Base-by-base conservation (phyloP, 2,888 invertebrate species). In the Trichopria drosophilae region DNA sequence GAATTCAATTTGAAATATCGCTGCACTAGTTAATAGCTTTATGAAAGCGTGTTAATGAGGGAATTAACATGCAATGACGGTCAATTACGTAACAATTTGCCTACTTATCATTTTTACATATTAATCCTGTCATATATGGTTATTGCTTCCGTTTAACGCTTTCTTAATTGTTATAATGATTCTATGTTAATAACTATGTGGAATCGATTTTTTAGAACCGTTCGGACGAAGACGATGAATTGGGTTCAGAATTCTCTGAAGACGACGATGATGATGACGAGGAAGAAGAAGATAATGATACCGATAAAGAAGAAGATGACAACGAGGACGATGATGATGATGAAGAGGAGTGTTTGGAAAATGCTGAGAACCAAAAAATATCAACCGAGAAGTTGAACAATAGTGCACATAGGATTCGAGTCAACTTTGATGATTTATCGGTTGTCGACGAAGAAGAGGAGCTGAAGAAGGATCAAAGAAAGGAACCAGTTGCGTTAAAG, bases 401-500 rank as follows among this genome's bases (percentile, higher is more conserved):
- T 28, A 57, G 58, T 24, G 49, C 7, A 7, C 68, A 69, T 48
- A 64, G 72, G 24, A 48, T 70, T 13, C 68, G 68, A 49, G 68
- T 71, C 4, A 75, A 77, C 50, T 88, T 87, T 75, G 87, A 88
- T 73, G 86, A 87, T 70, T 79, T 89, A 37, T 86, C 86, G 51
- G 84, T 88, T 18, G 88, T 89, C 34, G 86, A 86, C 5, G 89
- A 89, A 68, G 89, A 88, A 49, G 75, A 75, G 6, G 75, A 75
- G 35, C 23, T 62, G 7, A 69, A 69, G 16, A 74, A 68, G 46
- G 67, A 69, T 7, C 34, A 34, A 22, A 59, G 34, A 37, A 58
- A 40, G 53, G 51, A 13, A 20, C 5, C 34, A 10, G 18, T 4
- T 10, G 55, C 57, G 6, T n/a, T n/a, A n/a, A n/a, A n/a, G n/a